Conservation (phyloP, 35 echinoderm and acorn worm species). For the Antedon bifida region DNA sequence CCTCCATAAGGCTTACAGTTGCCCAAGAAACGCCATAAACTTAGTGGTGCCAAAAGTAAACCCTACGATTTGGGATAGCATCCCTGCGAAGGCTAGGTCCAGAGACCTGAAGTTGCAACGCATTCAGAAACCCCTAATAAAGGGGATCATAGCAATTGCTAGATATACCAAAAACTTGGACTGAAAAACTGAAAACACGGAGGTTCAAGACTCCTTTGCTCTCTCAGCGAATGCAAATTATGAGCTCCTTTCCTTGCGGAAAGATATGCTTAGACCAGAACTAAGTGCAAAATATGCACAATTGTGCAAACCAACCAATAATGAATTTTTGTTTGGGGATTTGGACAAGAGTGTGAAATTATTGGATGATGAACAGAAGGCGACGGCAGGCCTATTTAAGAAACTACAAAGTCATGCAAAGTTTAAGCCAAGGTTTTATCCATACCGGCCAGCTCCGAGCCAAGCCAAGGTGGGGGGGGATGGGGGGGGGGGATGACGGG, state of each 20-base stretch:
- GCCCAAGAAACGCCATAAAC: background rate
- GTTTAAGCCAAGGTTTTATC: too few relatives aligned
- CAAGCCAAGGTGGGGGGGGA: too few relatives aligned
- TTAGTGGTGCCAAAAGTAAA: constrained; percentile 6
- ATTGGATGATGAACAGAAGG: background rate
- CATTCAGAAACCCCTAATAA: constrained; percentile 6
- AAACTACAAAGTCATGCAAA: background rate
- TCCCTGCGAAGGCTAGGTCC: background rate
- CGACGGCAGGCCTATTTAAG: background rate
- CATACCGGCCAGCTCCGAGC: too few relatives aligned
- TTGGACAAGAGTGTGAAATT: background rate
- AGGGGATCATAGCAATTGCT: background rate
- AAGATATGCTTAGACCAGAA: background rate
- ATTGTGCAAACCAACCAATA: background rate
- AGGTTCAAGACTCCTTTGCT: background rate
- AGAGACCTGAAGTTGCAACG: constrained; percentile 24
- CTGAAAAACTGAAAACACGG: background rate
- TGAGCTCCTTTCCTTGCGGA: background rate
- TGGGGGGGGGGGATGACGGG: too few relatives aligned
- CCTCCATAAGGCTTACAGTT: background rate
- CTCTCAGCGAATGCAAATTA: background rate
- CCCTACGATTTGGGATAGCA: constrained; percentile 3
- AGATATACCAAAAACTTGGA: background rate
- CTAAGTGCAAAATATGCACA: background rate
- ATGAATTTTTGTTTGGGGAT: background rate